Conservation (phyloP, 2,888 invertebrate genomes). For the Camponotus fellah region DNA sequence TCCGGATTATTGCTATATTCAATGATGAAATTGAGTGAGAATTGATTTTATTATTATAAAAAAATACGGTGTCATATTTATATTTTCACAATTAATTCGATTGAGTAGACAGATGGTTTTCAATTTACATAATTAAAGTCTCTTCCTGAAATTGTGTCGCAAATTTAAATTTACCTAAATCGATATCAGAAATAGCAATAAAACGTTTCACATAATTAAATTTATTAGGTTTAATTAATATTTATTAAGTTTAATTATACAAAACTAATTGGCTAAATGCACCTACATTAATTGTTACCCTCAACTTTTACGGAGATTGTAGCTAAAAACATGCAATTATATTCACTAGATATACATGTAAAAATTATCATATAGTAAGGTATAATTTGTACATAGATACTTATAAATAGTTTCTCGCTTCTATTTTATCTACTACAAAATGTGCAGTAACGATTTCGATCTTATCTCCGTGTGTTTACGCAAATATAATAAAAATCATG, state of each 20-base stretch:
- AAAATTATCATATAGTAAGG: slow-evolving; percentile 25
- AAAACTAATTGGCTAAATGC: slow-evolving; percentile 1
- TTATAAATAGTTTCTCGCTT: slow-evolving; percentile 34
- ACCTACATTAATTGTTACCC: background rate
- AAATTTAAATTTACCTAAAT: slow-evolving; percentile 11
- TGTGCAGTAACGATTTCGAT: slow-evolving; percentile 5
- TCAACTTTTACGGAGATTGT: background rate
- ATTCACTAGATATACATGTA: background rate
- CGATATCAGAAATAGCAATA: background rate
- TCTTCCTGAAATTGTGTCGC: slow-evolving; percentile 2
- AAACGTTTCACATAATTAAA: slow-evolving; percentile 31
- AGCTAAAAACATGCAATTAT: slow-evolving; percentile 23
- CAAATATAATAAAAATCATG: slow-evolving; percentile 16
- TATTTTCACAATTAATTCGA: background rate
- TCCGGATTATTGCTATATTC: background rate
- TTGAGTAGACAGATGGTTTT: background rate
- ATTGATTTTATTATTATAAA: slow-evolving; percentile 11
- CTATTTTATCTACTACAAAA: slow-evolving; percentile 13
- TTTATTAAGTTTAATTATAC: background rate
- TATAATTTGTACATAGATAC: background rate
- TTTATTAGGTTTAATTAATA: background rate
- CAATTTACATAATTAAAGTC: slow-evolving; percentile 7
- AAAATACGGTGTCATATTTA: slow-evolving; percentile 4
- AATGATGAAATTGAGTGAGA: background rate
- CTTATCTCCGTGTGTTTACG: slow-evolving; percentile 19